Conservation (phyloP, 2,797 vertebrate species). For the Molossus alvarezi region DNA sequence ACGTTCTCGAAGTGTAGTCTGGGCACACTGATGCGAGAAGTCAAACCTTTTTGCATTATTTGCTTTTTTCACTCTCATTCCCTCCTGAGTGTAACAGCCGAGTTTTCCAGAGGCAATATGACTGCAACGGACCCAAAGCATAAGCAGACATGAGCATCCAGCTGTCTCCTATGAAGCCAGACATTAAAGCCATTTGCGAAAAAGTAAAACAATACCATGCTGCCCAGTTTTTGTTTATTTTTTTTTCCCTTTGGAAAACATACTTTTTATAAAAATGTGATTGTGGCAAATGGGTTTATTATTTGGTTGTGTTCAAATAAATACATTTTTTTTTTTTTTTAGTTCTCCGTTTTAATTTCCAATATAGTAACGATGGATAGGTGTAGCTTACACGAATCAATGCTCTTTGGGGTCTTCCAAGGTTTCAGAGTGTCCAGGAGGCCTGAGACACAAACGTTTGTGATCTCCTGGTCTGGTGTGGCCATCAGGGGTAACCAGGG, state of each 20-base stretch:
- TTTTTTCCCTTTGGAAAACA: background rate
- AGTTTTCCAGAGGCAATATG: background rate
- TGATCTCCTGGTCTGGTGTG: background rate
- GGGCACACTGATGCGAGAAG: background rate
- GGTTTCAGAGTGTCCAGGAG: background rate
- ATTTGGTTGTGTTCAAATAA: background rate
- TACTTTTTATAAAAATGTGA: background rate
- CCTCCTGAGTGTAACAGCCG: background rate
- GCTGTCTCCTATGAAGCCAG: background rate
- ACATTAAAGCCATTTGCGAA: background rate
- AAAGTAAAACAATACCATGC: background rate
- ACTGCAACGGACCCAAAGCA: background rate
- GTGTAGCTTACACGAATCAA: background rate
- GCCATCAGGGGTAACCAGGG: background rate
- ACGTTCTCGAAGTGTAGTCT: background rate
- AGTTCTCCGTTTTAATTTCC: background rate
- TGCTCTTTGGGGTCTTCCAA: background rate
- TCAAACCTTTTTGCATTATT: background rate
- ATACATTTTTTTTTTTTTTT: background rate
- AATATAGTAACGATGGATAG: background rate
- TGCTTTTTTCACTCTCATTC: background rate
- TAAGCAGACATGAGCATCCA: background rate
- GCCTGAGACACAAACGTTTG: background rate
- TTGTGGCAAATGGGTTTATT: background rate
- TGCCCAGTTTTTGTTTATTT: background rate